Percentiles rank a stretch among this genome's conserved stretches.
phyloP scores from a whole-genome alignment of 1,140 invertebrate species.

The Oryzaephilus surinamensis region DNA sequence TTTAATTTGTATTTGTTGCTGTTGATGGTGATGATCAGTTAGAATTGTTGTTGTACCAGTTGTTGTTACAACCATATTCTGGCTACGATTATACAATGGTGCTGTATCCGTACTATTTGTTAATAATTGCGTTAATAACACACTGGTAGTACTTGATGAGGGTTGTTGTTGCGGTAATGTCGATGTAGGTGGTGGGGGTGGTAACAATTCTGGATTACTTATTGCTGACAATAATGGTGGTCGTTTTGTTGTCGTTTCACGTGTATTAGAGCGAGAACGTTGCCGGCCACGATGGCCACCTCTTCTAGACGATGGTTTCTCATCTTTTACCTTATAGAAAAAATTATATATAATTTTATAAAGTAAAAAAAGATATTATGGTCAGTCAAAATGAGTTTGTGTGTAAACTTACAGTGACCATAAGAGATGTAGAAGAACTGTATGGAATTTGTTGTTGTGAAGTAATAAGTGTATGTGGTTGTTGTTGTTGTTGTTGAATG shows the following conservation, averaged over 20 bases:
- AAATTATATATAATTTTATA: too few species aligned
- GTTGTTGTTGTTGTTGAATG: slow-evolving; percentile 11
- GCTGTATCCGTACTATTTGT: slow-evolving; percentile 32
- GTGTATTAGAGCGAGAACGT: slow-evolving; percentile 30
- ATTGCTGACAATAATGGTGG: slow-evolving; percentile 44
- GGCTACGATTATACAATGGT: slow-evolving; percentile 3
- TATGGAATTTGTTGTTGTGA: slow-evolving; percentile 4
- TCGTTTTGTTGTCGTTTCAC: slow-evolving; percentile 32
- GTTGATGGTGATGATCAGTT: slow-evolving; percentile 10
- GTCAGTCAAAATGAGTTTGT: too few species aligned
- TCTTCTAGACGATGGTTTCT: slow-evolving; percentile 17
- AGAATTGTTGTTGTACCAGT: slow-evolving; percentile 5
- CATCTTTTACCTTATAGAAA: slow-evolving; percentile 23
- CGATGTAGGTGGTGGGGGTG: slow-evolving; percentile 43
- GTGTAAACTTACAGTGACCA: too few species aligned
- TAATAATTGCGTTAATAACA: slow-evolving; percentile 53
- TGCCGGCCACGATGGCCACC: slow-evolving; percentile 21
- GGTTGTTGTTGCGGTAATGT: slow-evolving; percentile 45
- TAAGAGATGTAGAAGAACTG: not conserved
- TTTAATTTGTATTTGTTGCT: slow-evolving; percentile 22
- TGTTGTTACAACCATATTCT: slow-evolving; percentile 3
- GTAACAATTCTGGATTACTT: slow-evolving; percentile 44
- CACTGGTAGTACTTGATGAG: slow-evolving; percentile 42
- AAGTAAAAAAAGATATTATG: too few species aligned
- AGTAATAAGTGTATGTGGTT: slow-evolving; percentile 4